A percentile compares a stretch with the other conserved stretches of the same genome.
Evolutionary conservation across 2,888 invertebrate species (phyloP).

Genomic region (Drosophila pegasa): DNA sequence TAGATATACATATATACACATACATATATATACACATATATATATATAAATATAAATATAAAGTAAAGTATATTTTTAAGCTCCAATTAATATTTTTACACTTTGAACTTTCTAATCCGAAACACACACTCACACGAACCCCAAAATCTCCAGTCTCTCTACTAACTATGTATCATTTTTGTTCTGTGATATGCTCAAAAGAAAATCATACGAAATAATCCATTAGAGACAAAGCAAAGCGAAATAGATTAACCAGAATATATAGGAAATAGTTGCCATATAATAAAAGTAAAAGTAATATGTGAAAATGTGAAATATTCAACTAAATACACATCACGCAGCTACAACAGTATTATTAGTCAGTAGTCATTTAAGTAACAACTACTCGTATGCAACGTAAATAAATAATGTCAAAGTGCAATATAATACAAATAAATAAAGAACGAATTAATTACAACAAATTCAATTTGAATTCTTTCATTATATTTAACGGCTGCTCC

Average conservation of each 20-base stretch:
- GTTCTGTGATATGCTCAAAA: constrained; percentile 82
- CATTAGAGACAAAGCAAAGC: constrained; percentile 40
- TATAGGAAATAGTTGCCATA: constrained; percentile 44
- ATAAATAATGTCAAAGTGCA: constrained; percentile 46
- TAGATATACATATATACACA: constrained; percentile 52
- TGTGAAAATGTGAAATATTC: constrained; percentile 33
- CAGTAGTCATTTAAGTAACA: constrained; percentile 56
- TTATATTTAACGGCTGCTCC: constrained; percentile 1
- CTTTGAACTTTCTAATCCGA: constrained; percentile 62
- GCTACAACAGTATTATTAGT: constrained; percentile 72
- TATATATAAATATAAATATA: constrained; percentile 34
- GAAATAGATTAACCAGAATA: constrained; percentile 35
- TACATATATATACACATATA: constrained; percentile 39
- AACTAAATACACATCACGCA: constrained; percentile 58
- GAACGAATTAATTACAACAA: constrained; percentile 46
- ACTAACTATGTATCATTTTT: constrained; percentile 78
- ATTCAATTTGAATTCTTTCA: background rate
- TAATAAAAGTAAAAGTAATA: constrained; percentile 27
- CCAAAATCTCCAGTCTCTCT: constrained; percentile 53
- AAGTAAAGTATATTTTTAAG: constrained; percentile 60
- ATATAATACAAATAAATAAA: constrained; percentile 52
- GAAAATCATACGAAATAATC: constrained; percentile 61
- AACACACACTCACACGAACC: constrained; percentile 23
- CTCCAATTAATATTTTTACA: constrained; percentile 75
- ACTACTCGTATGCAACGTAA: constrained; percentile 54